These are phyloP conservation scores for Apomyelois bistriatella DNA, from an alignment of 2,888 invertebrate species.

Conservation along the genomic window DNA sequence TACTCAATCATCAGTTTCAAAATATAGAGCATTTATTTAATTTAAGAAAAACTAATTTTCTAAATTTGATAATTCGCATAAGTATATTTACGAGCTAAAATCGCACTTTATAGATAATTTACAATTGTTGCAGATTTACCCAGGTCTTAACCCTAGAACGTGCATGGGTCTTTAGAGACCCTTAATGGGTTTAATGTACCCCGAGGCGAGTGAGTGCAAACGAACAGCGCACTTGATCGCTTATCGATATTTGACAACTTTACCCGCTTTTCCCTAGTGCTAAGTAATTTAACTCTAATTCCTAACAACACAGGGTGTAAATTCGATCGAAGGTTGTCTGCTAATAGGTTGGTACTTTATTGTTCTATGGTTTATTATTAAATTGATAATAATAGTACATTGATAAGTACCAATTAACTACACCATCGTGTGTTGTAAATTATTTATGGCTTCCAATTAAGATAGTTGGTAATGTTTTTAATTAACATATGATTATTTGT, in stretches of 20 bases:
- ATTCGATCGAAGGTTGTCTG: background rate
- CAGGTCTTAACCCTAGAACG: conserved; percentile 32
- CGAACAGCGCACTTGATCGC: conserved; percentile 14
- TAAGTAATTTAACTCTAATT: conserved; percentile 1
- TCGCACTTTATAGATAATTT: background rate
- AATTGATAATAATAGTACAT: conserved; percentile 9
- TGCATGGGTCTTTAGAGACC: conserved; percentile 32
- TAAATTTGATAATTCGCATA: too few relatives aligned
- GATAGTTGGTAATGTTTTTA: background rate
- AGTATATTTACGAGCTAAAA: background rate
- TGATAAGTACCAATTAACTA: conserved; percentile 5
- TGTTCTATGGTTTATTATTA: conserved; percentile 5
- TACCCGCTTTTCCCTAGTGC: conserved; percentile 12
- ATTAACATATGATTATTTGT: background rate
- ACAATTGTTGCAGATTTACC: conserved; percentile 32
- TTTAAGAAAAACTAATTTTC: too few relatives aligned
- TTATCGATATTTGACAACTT: conserved; percentile 37
- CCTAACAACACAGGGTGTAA: background rate
- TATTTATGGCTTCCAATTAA: background rate
- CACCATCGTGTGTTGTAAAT: background rate
- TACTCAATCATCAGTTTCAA: too few relatives aligned
- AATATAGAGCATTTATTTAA: too few relatives aligned
- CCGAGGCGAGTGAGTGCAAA: conserved; percentile 23
- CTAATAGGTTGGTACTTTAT: conserved; percentile 1
- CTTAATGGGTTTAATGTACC: conserved; percentile 39